Conservation (phyloP, 2,113 vertebrate species). For the Aegotheles bennettii region DNA sequence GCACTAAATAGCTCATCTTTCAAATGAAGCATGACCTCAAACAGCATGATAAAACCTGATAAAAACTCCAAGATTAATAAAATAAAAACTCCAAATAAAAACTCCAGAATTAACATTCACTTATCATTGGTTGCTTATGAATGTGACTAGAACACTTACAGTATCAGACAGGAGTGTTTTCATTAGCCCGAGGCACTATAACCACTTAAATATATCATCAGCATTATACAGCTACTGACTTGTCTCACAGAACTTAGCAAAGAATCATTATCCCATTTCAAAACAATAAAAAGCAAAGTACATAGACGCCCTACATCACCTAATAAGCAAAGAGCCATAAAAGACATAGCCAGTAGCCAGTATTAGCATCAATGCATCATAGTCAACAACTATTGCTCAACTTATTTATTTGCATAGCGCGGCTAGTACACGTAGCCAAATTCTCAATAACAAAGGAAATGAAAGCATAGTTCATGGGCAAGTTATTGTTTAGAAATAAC, state of each 20-base stretch:
- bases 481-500: not conserved
- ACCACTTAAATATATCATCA: not conserved
- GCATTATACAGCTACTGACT: not conserved
- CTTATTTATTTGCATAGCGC: not conserved
- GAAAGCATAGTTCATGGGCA: not conserved
- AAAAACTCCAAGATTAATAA: not conserved
- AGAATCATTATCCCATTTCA: not conserved
- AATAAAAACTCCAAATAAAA: not conserved
- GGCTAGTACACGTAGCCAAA: not conserved
- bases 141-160: not conserved
- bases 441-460: not conserved
- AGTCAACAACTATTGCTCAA: not conserved
- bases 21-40: not conserved
- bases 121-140: not conserved
- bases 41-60: not conserved
- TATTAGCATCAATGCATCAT: not conserved
- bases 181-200: not conserved
- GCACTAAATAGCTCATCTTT: not conserved
- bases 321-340: not conserved
- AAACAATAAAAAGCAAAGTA: not conserved
- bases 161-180: not conserved
- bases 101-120: not conserved
- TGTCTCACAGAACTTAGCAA: not conserved
- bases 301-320: not conserved
- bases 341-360: constrained; percentile 1